phyloP scores from a whole-genome alignment of 2,888 invertebrate genomes.

The Leptopilina myrica region DNA sequence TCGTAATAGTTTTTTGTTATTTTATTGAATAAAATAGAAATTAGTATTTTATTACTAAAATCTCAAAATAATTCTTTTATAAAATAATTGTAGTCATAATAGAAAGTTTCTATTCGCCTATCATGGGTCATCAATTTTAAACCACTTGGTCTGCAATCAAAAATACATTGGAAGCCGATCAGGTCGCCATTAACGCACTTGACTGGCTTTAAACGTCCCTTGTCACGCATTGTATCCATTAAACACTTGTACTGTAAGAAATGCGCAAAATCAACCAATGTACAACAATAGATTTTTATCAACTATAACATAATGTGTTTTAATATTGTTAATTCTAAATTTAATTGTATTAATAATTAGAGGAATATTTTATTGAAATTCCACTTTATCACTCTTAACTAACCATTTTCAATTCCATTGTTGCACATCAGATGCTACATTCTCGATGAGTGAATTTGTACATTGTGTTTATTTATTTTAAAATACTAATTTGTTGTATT shows the following conservation, averaged over 20 bases:
- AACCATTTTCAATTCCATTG: conserved; percentile 7
- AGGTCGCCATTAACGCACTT: conserved; percentile 60
- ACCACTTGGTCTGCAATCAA: conserved; percentile 55
- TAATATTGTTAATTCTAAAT: neutral
- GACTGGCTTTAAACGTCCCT: conserved; percentile 40
- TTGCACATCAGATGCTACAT: conserved; percentile 8
- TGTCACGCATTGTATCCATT: conserved; percentile 25
- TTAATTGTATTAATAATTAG: neutral
- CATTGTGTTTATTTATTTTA: neutral
- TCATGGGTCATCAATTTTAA: conserved; percentile 50
- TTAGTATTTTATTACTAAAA: neutral
- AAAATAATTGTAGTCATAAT: neutral
- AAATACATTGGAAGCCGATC: conserved; percentile 60
- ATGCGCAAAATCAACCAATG: neutral
- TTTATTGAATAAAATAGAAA: neutral
- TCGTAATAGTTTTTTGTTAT: neutral
- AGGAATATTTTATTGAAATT: neutral
- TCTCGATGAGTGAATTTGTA: conserved; percentile 1
- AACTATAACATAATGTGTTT: neutral
- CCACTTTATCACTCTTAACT: neutral
- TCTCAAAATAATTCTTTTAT: neutral
- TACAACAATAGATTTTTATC: conserved; percentile 15
- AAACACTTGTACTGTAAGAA: conserved; percentile 23
- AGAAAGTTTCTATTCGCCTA: conserved; percentile 45
- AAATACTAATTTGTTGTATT: too few relatives aligned